Conservation (phyloP, 2,797 vertebrate genomes). For the Rhabdomys pumilio region DNA sequence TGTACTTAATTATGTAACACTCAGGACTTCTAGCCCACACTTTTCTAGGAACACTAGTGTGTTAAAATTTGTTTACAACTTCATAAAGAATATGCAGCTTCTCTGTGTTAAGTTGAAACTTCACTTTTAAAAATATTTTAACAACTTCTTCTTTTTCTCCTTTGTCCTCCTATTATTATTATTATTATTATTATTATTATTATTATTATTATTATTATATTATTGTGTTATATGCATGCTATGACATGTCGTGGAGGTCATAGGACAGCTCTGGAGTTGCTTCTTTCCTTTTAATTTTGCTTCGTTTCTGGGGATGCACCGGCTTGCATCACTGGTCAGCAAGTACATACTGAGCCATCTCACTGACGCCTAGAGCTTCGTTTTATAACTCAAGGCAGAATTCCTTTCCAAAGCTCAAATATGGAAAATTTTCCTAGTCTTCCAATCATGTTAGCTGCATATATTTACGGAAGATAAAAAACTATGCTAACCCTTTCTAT, state of each 20-base stretch:
- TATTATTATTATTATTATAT: too few species aligned
- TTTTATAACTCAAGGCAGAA: not conserved
- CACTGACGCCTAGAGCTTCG: not conserved
- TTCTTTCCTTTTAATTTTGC: not conserved
- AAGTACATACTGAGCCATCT: not conserved
- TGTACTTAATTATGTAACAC: not conserved
- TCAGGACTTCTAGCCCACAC: not conserved
- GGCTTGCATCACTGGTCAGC: not conserved
- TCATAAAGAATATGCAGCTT: not conserved
- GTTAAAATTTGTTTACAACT: not conserved
- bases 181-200: too few species aligned
- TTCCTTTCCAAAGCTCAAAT: conserved; percentile 41
- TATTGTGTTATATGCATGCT: too few species aligned
- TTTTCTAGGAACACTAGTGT: not conserved
- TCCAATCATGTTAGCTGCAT: not conserved
- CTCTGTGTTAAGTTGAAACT: conserved; percentile 13
- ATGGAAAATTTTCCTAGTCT: not conserved
- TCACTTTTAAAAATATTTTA: not conserved
- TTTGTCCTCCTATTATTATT: too few species aligned
- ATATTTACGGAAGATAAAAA: not conserved
- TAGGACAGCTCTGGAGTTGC: not conserved
- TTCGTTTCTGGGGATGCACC: not conserved
- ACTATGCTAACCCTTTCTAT: not conserved
- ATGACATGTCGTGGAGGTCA: not conserved
- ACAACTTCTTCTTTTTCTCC: too few species aligned